Base-by-base conservation (phyloP, 1,140 invertebrate species). In the Pentalonia nigronervosa region DNA sequence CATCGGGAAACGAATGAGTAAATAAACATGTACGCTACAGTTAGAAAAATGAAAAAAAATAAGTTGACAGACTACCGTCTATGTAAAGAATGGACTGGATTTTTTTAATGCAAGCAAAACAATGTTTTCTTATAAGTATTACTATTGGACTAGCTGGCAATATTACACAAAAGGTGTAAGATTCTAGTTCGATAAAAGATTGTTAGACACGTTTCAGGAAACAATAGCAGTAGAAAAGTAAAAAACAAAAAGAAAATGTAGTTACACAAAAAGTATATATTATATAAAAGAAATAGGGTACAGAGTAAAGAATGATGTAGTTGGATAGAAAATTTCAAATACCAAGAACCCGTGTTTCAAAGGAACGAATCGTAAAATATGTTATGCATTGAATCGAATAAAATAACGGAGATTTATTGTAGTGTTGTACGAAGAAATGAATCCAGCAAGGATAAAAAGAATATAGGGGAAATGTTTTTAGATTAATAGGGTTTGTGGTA, bases 331-430 rank as follows among this genome's bases (percentile, higher is more conserved):
- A 89, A 89, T 50, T 88, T 88, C 87, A 53, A 88, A 88, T 20
- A 50, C 48, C 87, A 53, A 89, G 88, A 56, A 89, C 41, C 88
- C 88, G 34, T 89, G 88, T 89, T 89, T 41, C 34, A 41, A 89
- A 53, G 34, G 11, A 56, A 89, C 88, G 53, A 56, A 89, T 89
- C 36, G 34, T 89, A 25, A 89, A 89, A 89, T 89, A 56, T 89
- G 88, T 56, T 56, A 89, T 36, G 88, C 50, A 89, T 56, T 48
- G 88, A 89, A 89, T 89, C 50, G 50, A 89, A 56, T 89, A 56
- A 89, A 56, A 89, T 53, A 89, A 89, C 88, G 88, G 56, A 89
- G 50, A 89, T 89, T 89, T 56, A 89, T 56, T 20, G 50, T 34
- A 25, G 21, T 53, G 3, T n/a, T 41, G 34, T 89, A 56, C 34